Evolutionary conservation across 2,797 vertebrate genomes (phyloP).

Genomic region (Acrossocheilus fasciatus): DNA sequence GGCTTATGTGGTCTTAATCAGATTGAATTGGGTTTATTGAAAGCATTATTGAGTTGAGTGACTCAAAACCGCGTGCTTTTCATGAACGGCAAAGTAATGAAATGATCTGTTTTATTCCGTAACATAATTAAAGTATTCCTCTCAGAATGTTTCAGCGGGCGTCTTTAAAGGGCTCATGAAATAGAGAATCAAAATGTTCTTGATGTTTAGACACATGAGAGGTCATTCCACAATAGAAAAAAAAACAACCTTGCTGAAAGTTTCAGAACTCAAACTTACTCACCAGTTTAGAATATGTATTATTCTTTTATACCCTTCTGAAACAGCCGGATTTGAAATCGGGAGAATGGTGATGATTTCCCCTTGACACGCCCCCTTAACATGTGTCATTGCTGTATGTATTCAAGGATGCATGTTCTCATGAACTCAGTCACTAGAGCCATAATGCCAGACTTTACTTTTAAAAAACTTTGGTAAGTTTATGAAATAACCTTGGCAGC

Average conservation of each 20-base stretch:
- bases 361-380: neutral
- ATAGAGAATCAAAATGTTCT: neutral
- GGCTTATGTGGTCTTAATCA: conserved; percentile 54
- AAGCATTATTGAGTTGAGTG: conserved; percentile 49
- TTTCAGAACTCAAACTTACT: neutral
- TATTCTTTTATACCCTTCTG: neutral
- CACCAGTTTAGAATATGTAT: neutral
- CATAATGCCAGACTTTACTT: too few relatives aligned
- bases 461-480: too few relatives aligned
- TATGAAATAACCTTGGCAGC: too few relatives aligned
- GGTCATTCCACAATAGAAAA: neutral
- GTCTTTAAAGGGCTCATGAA: neutral
- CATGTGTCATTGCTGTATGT: neutral
- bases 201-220: neutral
- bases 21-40: conserved; percentile 58
- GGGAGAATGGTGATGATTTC: neutral
- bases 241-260: neutral
- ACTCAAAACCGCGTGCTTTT: conserved; percentile 37
- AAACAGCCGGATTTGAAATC: neutral
- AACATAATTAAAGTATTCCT: neutral
- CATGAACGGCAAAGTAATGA: conserved; percentile 28
- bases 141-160: neutral
- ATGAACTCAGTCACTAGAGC: too few relatives aligned
- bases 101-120: neutral
- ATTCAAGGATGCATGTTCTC: too few relatives aligned